These are phyloP conservation scores for Capitulum mitella DNA, from an alignment of 2,888 invertebrate species.

Conservation along the genomic window DNA sequence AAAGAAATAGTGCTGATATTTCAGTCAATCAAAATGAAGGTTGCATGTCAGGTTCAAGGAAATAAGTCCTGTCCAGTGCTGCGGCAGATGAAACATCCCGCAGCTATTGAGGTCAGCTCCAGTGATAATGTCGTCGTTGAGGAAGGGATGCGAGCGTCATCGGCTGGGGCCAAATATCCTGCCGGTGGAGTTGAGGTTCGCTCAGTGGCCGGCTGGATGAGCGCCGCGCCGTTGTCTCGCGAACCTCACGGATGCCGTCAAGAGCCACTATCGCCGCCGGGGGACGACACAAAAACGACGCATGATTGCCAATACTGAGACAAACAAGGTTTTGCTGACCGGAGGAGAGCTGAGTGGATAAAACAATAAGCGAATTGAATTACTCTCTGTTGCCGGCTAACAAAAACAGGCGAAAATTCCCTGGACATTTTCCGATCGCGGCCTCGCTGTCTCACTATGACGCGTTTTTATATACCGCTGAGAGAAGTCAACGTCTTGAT, in stretches of 20 bases:
- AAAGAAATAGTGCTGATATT: too few relatives aligned
- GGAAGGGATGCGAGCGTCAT: too few relatives aligned
- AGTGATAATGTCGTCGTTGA: too few relatives aligned
- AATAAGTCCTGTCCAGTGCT: too few relatives aligned
- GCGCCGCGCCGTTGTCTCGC: background rate
- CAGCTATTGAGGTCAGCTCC: too few relatives aligned
- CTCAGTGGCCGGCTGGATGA: background rate
- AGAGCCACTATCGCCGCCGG: background rate
- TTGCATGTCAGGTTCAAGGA: too few relatives aligned
- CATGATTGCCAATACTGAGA: conserved; percentile 13
- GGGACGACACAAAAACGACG: background rate
- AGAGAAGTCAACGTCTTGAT: background rate
- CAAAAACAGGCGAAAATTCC: background rate
- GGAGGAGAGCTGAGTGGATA: background rate
- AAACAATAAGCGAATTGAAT: conserved; percentile 20
- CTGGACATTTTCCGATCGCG: background rate
- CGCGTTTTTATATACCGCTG: background rate
- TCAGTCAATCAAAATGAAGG: too few relatives aligned
- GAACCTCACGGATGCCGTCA: background rate
- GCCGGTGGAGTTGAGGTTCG: background rate
- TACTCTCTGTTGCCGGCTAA: background rate
- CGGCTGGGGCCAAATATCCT: background rate
- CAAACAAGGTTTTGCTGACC: conserved; percentile 22
- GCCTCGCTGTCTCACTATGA: too few relatives aligned
- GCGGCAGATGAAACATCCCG: too few relatives aligned